These are phyloP conservation scores for Cryptosula pallasiana DNA, from an alignment of 2,888 invertebrate genomes.

Conservation along the genomic window DNA sequence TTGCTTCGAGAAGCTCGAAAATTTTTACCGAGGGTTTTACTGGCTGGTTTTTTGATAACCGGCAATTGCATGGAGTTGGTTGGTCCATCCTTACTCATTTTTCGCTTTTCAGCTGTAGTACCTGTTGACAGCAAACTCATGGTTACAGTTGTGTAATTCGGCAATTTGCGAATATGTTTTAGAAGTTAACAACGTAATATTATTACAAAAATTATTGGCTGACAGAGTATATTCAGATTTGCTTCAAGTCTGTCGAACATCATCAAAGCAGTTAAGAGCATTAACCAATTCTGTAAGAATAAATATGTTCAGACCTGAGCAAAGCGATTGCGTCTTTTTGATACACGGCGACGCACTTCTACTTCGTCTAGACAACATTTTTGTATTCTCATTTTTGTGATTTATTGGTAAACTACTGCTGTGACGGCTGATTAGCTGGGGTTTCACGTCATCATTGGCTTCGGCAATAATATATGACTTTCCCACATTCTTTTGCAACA, in stretches of 20 bases:
- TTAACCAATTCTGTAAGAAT: neutral
- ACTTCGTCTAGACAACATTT: constrained; percentile 14
- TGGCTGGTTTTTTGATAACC: neutral
- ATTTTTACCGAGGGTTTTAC: neutral
- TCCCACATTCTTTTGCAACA: neutral
- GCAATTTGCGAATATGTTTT: no score
- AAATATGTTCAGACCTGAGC: constrained; percentile 1
- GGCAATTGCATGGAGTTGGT: neutral
- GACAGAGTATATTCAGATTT: no score
- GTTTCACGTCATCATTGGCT: neutral
- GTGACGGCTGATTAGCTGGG: constrained; percentile 8
- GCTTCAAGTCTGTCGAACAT: no score
- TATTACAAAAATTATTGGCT: no score
- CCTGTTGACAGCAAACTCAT: no score
- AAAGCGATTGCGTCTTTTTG: neutral
- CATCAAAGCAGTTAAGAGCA: no score
- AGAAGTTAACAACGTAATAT: no score
- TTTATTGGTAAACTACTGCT: constrained; percentile 10
- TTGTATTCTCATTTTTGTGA: neutral
- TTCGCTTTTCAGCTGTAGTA: neutral
- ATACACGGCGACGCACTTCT: constrained; percentile 17
- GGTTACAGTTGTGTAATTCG: no score
- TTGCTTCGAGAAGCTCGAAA: neutral
- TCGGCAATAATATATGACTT: neutral
- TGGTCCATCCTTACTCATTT: neutral